Base-by-base conservation (phyloP, 2,113 vertebrate species). In the Phocoena phocoena region DNA sequence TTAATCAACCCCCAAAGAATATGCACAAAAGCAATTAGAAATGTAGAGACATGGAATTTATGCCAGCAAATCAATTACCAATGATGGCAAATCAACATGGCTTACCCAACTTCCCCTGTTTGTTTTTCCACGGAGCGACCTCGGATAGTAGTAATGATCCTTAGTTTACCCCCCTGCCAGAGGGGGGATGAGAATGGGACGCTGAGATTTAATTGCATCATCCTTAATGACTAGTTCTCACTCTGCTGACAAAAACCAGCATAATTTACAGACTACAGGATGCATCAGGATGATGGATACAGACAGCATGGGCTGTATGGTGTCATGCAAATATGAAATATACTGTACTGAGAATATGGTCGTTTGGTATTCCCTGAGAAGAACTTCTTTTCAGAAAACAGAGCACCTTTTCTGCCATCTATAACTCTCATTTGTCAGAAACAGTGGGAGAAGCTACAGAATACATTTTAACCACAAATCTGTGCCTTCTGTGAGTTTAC, bases 51-150 rank as follows among this genome's bases (percentile, higher is more conserved):
- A 58, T 23, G 90, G 90, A 82, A 97, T 94, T 97, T 98, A 98
- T 96, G 95, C 76, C 95, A 95, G 89, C n/a, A 97, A 98, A 98
- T 97, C 93, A 97, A 95, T 97, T 97, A 97, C 83, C 83, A 97
- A 84, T 93, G 26, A 60, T 93, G 97, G 79, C n/a, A 96, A 53
- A 68, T 36, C 73, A 96, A 70, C 2, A 33, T 0, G 6, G 50
- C 23, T 3, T 20, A 88, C 9, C 67, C 90, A 96, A 63, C 20
- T n/a, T 80, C 11, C 41, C 21, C 0, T 58, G 33, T 95, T 92
- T 94, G 68, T 97, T 31, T 82, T 93, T 65, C 50, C 21, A 74
- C 31, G 28, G 60, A 17, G 73, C 70, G 97, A 88, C 33, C 62
- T 58, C 25, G 95, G 97, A 93, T 38, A 83, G 33, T 25, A 67